These are phyloP conservation scores for Fulica atra DNA, from an alignment of 2,113 vertebrate genomes.

Conservation along the genomic window DNA sequence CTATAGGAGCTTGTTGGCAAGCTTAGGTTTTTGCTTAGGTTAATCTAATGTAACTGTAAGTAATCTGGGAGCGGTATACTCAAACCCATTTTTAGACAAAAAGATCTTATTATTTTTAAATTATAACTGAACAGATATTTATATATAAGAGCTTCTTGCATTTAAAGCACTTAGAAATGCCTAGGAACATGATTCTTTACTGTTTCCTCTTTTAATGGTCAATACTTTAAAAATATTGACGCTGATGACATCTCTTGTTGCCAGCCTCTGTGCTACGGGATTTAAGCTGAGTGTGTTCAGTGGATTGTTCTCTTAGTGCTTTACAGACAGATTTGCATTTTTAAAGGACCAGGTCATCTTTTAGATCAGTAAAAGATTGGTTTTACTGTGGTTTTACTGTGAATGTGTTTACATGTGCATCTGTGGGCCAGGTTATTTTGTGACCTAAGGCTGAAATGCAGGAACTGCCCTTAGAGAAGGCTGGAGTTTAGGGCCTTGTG, in stretches of 20 bases:
- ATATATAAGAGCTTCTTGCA: background rate
- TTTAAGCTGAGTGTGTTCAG: background rate
- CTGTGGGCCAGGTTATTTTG: background rate
- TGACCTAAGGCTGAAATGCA: background rate
- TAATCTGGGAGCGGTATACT: background rate
- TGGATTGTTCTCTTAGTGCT: background rate
- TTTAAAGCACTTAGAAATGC: background rate
- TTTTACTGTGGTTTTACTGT: background rate
- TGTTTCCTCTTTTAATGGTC: background rate
- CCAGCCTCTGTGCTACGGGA: background rate
- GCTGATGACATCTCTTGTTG: background rate
- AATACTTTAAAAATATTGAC: background rate
- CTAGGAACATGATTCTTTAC: background rate
- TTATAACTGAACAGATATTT: background rate
- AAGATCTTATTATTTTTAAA: background rate
- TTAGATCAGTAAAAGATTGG: background rate
- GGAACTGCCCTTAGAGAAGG: background rate
- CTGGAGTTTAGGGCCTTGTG: background rate
- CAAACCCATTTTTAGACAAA: conserved; percentile 7
- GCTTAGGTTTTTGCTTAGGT: conserved; percentile 33
- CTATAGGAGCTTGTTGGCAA: conserved; percentile 44
- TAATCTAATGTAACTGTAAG: conserved; percentile 45
- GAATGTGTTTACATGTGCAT: background rate
- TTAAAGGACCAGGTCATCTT: background rate
- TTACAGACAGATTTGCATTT: background rate